Percentiles rank a stretch among this genome's conserved stretches.
Conservation (phyloP, 2,888 invertebrate species). For the Drosophila hawaiiensis region DNA sequence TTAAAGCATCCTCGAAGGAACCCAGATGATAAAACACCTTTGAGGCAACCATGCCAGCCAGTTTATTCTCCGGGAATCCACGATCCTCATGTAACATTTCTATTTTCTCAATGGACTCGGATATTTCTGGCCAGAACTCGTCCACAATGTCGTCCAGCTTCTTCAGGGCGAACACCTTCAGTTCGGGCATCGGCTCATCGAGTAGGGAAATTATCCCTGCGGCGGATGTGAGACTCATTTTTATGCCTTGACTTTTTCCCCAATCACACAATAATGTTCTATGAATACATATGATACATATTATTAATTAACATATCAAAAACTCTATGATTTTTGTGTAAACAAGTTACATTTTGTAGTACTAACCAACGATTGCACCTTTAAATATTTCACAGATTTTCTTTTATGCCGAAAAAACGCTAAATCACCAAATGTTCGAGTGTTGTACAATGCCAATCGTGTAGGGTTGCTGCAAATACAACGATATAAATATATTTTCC, state of each 20-base stretch:
- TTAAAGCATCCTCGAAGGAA: slow-evolving; percentile 97
- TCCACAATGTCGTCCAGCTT: slow-evolving; percentile 97
- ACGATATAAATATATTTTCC: neutral
- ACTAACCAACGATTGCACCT: slow-evolving; percentile 69
- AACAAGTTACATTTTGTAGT: slow-evolving; percentile 19
- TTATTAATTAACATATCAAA: slow-evolving; percentile 33
- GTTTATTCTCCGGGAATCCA: slow-evolving; percentile 93
- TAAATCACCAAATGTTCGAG: slow-evolving; percentile 57
- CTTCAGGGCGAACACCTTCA: slow-evolving; percentile 96
- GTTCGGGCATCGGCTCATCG: slow-evolving; percentile 96
- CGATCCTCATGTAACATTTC: slow-evolving; percentile 98
- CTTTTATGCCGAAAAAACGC: slow-evolving; percentile 77
- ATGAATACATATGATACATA: slow-evolving; percentile 39
- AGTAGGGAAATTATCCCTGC: slow-evolving; percentile 98
- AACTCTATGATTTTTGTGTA: slow-evolving; percentile 7
- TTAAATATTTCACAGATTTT: slow-evolving; percentile 56
- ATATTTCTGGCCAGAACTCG: slow-evolving; percentile 99
- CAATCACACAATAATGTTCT: slow-evolving; percentile 58
- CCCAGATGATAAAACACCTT: slow-evolving; percentile 99
- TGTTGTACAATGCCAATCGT: slow-evolving; percentile 39
- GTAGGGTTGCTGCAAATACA: slow-evolving; percentile 17
- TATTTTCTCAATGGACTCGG: slow-evolving; percentile 98
- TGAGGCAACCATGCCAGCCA: slow-evolving; percentile 98
- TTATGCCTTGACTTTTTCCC: slow-evolving; percentile 54
- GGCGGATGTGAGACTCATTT: slow-evolving; percentile 87